A percentile compares a stretch with the other conserved stretches of the same genome.
phyloP scores from a whole-genome alignment of 2,888 invertebrate species.

The Hemithea aestivaria region DNA sequence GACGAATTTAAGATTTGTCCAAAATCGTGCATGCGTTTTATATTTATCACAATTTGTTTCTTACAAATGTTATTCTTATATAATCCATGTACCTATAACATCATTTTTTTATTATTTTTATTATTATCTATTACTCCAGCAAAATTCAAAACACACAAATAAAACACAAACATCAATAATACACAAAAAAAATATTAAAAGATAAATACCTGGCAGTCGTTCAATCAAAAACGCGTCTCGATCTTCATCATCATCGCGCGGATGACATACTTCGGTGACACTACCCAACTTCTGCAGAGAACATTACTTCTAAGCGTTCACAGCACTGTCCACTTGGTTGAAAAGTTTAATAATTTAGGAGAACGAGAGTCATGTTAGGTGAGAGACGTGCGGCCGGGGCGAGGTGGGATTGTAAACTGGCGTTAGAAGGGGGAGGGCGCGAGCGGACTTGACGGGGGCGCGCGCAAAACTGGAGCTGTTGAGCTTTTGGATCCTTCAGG shows the following conservation, averaged over 20 bases:
- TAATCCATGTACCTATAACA: too few relatives aligned
- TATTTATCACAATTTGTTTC: too few relatives aligned
- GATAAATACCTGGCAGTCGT: conserved; percentile 47
- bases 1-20: too few relatives aligned
- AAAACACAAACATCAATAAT: too few relatives aligned
- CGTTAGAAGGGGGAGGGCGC: conserved; percentile 19
- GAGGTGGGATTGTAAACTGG: conserved; percentile 40
- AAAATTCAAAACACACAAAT: too few relatives aligned
- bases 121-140: too few relatives aligned
- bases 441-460: conserved; percentile 50
- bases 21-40: too few relatives aligned
- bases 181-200: not conserved
- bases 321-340: conserved; percentile 39
- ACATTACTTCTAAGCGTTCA: conserved; percentile 47
- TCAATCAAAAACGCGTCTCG: conserved; percentile 40
- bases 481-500: conserved; percentile 32
- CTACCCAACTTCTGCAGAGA: conserved; percentile 56
- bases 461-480: conserved; percentile 75
- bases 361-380: conserved; percentile 36
- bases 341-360: conserved; percentile 30
- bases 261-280: conserved; percentile 37
- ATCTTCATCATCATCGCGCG: conserved; percentile 53
- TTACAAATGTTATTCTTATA: too few relatives aligned
- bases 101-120: too few relatives aligned
- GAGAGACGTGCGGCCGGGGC: conserved; percentile 43